Percentiles rank a stretch among this genome's conserved stretches.
These are phyloP conservation scores for Thereva nobilitata DNA, from an alignment of 2,888 invertebrate species.

Conservation along the genomic window DNA sequence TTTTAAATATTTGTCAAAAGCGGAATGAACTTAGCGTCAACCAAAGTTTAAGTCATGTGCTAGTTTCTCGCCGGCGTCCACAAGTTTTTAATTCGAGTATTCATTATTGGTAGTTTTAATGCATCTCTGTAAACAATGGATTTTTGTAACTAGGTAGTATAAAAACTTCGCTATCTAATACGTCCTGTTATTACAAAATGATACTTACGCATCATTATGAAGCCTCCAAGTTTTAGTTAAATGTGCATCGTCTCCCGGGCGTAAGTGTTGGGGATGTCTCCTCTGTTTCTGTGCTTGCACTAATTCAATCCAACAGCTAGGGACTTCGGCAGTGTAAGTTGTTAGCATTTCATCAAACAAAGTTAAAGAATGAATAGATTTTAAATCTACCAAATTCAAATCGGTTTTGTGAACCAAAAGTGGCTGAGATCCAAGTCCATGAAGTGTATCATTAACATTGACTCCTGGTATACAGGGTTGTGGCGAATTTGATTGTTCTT, in stretches of 20 bases:
- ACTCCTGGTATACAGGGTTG: not conserved
- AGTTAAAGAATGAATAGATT: slow-evolving; percentile 73
- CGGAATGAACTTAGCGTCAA: no score
- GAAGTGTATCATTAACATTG: slow-evolving; percentile 43
- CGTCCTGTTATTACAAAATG: not conserved
- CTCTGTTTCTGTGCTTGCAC: slow-evolving; percentile 90
- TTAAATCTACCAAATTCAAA: slow-evolving; percentile 65
- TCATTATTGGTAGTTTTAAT: no score
- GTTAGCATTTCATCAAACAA: slow-evolving; percentile 68
- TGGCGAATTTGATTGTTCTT: slow-evolving; percentile 5
- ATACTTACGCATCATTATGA: slow-evolving; percentile 76
- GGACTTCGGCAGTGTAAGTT: slow-evolving; percentile 83
- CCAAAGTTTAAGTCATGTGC: no score
- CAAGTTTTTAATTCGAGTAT: no score
- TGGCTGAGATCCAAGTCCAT: slow-evolving; percentile 44
- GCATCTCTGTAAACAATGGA: no score
- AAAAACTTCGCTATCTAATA: no score
- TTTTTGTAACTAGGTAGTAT: no score
- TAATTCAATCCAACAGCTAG: slow-evolving; percentile 91
- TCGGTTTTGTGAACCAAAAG: slow-evolving; percentile 65
- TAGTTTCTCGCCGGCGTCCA: no score
- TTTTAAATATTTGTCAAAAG: no score
- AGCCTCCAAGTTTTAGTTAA: slow-evolving; percentile 86
- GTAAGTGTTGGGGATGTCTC: slow-evolving; percentile 79
- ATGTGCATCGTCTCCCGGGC: slow-evolving; percentile 68